Base-by-base conservation (phyloP, 2,113 vertebrate species). In the Athene noctua region DNA sequence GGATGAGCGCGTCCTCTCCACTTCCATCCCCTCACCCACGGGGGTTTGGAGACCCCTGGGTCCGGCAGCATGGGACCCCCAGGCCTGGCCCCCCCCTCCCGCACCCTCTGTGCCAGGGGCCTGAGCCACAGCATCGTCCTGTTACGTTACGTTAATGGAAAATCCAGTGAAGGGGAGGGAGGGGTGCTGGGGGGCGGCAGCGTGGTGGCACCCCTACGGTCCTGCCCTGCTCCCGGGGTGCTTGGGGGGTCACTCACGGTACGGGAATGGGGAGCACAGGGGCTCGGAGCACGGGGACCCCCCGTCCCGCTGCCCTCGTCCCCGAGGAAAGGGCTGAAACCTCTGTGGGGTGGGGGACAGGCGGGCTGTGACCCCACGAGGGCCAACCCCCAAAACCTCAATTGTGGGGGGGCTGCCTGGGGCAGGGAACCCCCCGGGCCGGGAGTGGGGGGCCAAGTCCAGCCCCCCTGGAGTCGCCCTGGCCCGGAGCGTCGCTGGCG, bases 381-480 rank as follows among this genome's bases (percentile, higher is more conserved):
- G 47, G 49, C 30, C 8, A 1, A 13, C 40, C 89, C 44, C 20
- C 0, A 65, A 77, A 86, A n/a, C 57, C 67, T n/a, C 11, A 12
- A 13, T 36, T 0, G 0, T 0, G 2, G 42, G 42, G 54, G 29
- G 20, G 49, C 20, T 16, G 36, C 29, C 19, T 19, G 5, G 3
- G 38, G 38, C 51, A 73, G 13, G 29, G 70, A 55, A 29, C 42
- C 63, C 47, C 47, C 62, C 2, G 38, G 44, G 27, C 9, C 7
- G 34, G 57, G 30, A 51, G 5, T 5, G 10, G 13, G 13, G 38
- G 49, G 63, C 51, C 22, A 9, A 22, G 40, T 20, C 38, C 19
- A 3, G 59, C 38, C 32, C 6, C 0, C 1, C 75, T 38, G 68
- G 70, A 78, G 75, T 75, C 47, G 38, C 81, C 65, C 4, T 0